phyloP scores from a whole-genome alignment of 2,888 invertebrate species.

The Helobdella robusta region DNA sequence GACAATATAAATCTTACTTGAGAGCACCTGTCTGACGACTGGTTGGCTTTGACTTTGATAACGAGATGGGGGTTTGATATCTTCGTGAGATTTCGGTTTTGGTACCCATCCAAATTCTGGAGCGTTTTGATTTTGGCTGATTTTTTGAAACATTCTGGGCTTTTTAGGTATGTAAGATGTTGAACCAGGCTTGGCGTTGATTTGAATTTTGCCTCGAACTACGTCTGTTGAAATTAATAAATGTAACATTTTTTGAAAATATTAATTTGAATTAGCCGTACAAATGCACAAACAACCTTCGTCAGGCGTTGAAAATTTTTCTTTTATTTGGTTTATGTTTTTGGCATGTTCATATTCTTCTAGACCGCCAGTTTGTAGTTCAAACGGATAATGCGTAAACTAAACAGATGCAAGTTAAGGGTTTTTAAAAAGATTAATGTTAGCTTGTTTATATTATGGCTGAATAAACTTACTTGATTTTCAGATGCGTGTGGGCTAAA shows the following conservation, averaged over 20 bases:
- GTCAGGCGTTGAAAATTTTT: constrained; percentile 9
- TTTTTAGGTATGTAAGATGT: constrained; percentile 27
- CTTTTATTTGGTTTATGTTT: constrained; percentile 2
- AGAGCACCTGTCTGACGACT: neutral
- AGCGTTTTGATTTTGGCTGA: neutral
- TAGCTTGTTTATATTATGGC: too few relatives aligned
- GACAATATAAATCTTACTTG: too few relatives aligned
- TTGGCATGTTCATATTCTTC: constrained; percentile 23
- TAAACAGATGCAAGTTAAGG: too few relatives aligned
- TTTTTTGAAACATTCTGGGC: constrained; percentile 10
- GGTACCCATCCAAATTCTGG: constrained; percentile 27
- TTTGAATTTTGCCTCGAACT: constrained; percentile 17
- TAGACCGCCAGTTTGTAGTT: constrained; percentile 9
- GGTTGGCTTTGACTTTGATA: constrained; percentile 1
- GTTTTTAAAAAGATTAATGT: too few relatives aligned
- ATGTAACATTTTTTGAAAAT: neutral
- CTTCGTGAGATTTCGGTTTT: neutral
- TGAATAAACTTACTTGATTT: too few relatives aligned
- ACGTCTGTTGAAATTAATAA: neutral
- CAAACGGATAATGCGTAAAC: constrained; percentile 15
- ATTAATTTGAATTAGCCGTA: too few relatives aligned
- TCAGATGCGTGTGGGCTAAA: too few relatives aligned
- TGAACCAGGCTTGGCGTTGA: constrained; percentile 16
- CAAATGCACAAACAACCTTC: neutral
- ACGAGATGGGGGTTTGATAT: neutral